Conservation (phyloP, 2,888 invertebrate genomes). For the Caenorhabditis sp. region DNA sequence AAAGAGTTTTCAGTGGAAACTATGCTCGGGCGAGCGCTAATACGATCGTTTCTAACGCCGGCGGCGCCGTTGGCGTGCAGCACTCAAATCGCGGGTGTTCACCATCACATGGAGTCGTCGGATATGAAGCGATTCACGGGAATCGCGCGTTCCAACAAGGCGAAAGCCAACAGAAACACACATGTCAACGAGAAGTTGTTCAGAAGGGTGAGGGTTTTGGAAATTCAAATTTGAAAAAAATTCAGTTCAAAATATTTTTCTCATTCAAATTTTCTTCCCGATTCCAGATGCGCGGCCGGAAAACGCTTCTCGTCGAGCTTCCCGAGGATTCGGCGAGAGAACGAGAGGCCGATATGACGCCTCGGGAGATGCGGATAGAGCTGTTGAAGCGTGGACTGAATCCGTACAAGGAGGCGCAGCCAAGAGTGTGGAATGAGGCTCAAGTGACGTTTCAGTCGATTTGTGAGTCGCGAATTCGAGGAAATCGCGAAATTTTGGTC, state of each 20-base stretch:
- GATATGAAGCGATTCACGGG: constrained; percentile 77
- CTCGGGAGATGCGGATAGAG: constrained; percentile 75
- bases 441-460: constrained; percentile 80
- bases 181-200: constrained; percentile 81
- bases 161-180: constrained; percentile 81
- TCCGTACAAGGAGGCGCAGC: constrained; percentile 79
- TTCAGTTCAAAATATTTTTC: not conserved
- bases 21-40: constrained; percentile 66
- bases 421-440: constrained; percentile 79
- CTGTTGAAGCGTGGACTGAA: constrained; percentile 78
- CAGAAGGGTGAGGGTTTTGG: constrained; percentile 70
- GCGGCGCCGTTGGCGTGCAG: constrained; percentile 39
- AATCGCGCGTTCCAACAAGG: constrained; percentile 76
- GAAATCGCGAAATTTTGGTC: not conserved
- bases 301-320: constrained; percentile 78
- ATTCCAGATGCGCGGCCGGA: constrained; percentile 79
- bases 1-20: constrained; percentile 11
- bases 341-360: constrained; percentile 70
- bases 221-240: not conserved
- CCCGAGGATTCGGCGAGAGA: constrained; percentile 77
- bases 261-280: not conserved
- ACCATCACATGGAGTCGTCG: constrained; percentile 80
- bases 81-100: constrained; percentile 72
- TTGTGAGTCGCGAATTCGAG: constrained; percentile 65
- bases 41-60: constrained; percentile 40